A percentile compares a stretch with the other conserved stretches of the same genome.
Conservation (phyloP, 2,113 vertebrate species). For the Pseudorectes ferrugineus region DNA sequence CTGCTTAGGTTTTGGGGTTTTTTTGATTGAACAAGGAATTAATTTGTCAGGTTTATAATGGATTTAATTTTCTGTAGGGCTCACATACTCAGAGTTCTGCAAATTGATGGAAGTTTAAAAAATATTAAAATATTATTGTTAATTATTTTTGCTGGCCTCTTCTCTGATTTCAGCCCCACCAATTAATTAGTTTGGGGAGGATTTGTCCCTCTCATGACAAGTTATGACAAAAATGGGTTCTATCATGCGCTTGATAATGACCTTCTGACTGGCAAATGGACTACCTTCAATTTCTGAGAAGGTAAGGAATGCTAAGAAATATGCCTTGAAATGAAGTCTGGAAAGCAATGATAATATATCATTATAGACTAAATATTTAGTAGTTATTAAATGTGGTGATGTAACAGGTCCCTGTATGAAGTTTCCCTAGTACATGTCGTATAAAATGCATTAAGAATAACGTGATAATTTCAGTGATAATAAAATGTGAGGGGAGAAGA, state of each 20-base stretch:
- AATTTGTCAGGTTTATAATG: not conserved
- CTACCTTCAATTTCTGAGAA: not conserved
- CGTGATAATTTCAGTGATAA: fast-evolving
- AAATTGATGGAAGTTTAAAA: not conserved
- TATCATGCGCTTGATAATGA: not conserved
- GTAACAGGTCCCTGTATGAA: not conserved
- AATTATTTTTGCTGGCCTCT: not conserved
- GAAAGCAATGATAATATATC: not conserved
- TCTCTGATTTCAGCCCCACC: not conserved
- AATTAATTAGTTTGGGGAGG: not conserved
- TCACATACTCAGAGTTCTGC: fast-evolving
- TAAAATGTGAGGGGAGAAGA: not conserved
- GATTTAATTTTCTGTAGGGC: not conserved
- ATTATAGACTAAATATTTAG: not conserved
- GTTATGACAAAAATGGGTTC: not conserved
- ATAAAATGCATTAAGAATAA: not conserved
- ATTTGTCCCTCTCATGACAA: not conserved
- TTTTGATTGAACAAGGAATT: not conserved
- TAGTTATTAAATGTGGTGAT: not conserved
- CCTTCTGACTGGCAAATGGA: not conserved
- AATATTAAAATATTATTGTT: not conserved
- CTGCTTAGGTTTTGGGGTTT: not conserved
- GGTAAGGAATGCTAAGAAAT: not conserved
- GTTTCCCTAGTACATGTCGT: not conserved
- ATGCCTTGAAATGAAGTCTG: not conserved